phyloP scores from a whole-genome alignment of 2,113 vertebrate genomes.

The Nyctibius bracteatus region DNA sequence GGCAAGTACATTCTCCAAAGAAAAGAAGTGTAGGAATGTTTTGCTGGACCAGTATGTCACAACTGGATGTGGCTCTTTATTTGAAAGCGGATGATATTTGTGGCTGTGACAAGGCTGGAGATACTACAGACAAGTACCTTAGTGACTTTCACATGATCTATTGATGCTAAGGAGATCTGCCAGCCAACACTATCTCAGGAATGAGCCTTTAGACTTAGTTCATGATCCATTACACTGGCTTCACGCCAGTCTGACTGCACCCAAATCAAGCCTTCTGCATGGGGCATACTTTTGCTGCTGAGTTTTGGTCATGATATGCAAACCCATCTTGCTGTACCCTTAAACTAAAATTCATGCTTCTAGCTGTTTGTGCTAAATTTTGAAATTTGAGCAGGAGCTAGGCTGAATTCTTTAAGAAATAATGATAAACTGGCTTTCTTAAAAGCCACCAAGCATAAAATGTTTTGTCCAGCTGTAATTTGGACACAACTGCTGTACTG shows the following conservation, averaged over 20 bases:
- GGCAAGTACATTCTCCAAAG: neutral
- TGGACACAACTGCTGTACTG: neutral
- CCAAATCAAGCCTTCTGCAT: neutral
- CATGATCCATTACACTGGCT: neutral
- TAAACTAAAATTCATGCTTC: neutral
- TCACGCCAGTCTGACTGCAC: neutral
- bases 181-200: neutral
- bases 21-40: fast-evolving
- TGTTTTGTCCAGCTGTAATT: neutral
- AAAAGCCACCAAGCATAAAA: neutral
- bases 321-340: neutral
- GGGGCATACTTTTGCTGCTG: neutral
- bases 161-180: neutral
- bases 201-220: neutral
- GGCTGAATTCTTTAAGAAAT: neutral
- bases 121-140: fast-evolving
- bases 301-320: neutral
- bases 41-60: neutral
- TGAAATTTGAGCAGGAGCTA: neutral
- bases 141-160: fast-evolving
- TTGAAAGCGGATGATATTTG: neutral
- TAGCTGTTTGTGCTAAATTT: neutral
- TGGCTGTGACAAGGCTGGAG: neutral
- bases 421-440: neutral
- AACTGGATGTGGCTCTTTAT: neutral